Evolutionary conservation across 2,888 invertebrate genomes (phyloP).

Genomic region (Cryptops parisi): DNA sequence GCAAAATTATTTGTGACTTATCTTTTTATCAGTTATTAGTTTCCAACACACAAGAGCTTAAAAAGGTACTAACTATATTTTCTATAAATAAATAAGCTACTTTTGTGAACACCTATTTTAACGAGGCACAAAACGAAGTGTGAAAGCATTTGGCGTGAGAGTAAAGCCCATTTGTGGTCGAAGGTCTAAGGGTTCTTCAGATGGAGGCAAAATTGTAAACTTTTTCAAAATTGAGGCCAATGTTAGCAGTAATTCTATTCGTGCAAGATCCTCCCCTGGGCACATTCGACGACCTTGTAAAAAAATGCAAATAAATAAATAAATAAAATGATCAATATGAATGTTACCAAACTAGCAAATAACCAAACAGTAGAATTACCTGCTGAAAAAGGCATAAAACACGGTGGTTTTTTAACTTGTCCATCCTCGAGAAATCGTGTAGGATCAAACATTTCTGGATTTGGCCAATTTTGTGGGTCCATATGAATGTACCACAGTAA

Average conservation of each 20-base stretch:
- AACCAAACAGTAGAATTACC: too few species aligned
- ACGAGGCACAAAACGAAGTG: constrained; percentile 34
- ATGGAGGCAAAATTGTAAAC: constrained; percentile 29
- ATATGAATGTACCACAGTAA: constrained; percentile 68
- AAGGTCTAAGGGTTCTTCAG: constrained; percentile 19
- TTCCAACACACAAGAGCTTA: too few species aligned
- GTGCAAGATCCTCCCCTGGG: constrained; percentile 66
- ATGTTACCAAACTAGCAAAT: too few species aligned
- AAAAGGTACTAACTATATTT: too few species aligned
- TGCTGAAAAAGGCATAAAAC: constrained; percentile 63
- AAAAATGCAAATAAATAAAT: too few species aligned
- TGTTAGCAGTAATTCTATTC: constrained; percentile 51
- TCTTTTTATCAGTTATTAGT: too few species aligned
- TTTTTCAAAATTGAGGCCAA: constrained; percentile 46
- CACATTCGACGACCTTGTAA: constrained; percentile 63
- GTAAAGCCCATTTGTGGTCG: constrained; percentile 45
- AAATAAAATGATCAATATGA: too few species aligned
- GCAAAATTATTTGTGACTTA: too few species aligned
- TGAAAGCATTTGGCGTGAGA: constrained; percentile 47
- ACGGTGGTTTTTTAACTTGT: constrained; percentile 44
- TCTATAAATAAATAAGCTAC: too few species aligned
- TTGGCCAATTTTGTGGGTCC: constrained; percentile 48
- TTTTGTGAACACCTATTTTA: too few species aligned
- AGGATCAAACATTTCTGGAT: constrained; percentile 47
- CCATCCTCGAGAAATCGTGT: constrained; percentile 53